Base-by-base conservation (phyloP, 2,888 invertebrate genomes). In the Epinotia demarniana region DNA sequence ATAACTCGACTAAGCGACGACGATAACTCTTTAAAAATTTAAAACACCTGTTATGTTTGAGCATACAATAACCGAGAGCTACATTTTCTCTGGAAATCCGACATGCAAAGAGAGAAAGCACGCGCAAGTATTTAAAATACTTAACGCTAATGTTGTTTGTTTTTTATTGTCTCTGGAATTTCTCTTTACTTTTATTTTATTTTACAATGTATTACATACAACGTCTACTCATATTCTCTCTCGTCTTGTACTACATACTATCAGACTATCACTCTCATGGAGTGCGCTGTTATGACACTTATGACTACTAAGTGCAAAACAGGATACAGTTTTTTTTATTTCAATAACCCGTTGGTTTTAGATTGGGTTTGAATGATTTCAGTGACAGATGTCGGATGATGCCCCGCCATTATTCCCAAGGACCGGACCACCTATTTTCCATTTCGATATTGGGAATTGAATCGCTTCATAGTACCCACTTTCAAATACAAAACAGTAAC, bases 311-410 rank as follows among this genome's bases (percentile, higher is more conserved):
- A n/a, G 23, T 18, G 18, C 16, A 67, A 57, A 53, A 39, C 39
- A 57, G 58, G 2, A 23, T 23, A 12, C 18, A 8, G 57, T 43
- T n/a, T n/a, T 68, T 68, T 68, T 68, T 43, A 58, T 58, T 27
- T 39, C 39, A 39, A 39, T 68, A 58, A 46, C 46, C 23, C 46
- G 46, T 11, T 66, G 78, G 82, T 81, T 84, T 86, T 85, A 82
- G 84, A 87, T 89, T 88, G 83, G 82, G 81, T 86, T 86, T 84
- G 82, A 78, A 82, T 80, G 82, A 84, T 85, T 84, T 82, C 43
- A 64, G 80, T 83, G 79, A 79, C 81, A 77, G 81, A 86, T 84
- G 81, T 79, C 79, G 78, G 79, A 79, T 82, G 66, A 60, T 66
- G 60, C 49, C 49, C 27, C 82, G 77, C 79, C 81, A 77, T 85